Evolutionary conservation across 1,140 invertebrate genomes (phyloP), one percentile per base, ranked within the genome.

Genomic region (Calephelis virginiensis): DNA sequence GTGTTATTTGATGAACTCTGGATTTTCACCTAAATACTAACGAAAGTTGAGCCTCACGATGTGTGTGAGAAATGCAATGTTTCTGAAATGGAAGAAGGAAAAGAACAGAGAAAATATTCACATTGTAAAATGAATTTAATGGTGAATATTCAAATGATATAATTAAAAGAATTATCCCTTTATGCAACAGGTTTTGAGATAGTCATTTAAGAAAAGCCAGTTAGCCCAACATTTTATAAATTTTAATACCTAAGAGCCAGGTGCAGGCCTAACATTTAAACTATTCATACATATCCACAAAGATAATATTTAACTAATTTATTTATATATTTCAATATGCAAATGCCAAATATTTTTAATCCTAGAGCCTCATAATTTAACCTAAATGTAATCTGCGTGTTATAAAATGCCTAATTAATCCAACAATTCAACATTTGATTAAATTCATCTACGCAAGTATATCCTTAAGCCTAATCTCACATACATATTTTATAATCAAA

Each of bases 331-430:
- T 53, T 49, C 14, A 43, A 43, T 53, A 14, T 9, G 45, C 37
- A 64, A 64, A 64, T 38, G 49, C 49, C 49, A 64, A n/a, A 53
- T 43, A 53, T 49, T 63, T 28, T 59, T 56, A 56, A 49, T 53
- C 14, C 49, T 64, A 64, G 49, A 64, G 63, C 63, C 63, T 64
- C 63, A 56, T 64, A 64, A 17, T 64, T 56, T 17, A 13, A 38
- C 40, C 37, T 43, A 43, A 43, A 62, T 11, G 8, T 63, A 50
- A 56, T 64, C 49, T 64, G 63, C 63, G 63, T 53, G 63, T 64
- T 64, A 64, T 64, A 56, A 49, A 47, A 46, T 49, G 40, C 38
- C 14, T 49, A 56, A 28, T 56, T 12, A 6, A 37, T 43, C 38
- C 49, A 53, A 64, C 37, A 43, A 17, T 43, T 56, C 40, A 46